Conservation (phyloP, 1,140 invertebrate genomes). For the Periplaneta americana region DNA sequence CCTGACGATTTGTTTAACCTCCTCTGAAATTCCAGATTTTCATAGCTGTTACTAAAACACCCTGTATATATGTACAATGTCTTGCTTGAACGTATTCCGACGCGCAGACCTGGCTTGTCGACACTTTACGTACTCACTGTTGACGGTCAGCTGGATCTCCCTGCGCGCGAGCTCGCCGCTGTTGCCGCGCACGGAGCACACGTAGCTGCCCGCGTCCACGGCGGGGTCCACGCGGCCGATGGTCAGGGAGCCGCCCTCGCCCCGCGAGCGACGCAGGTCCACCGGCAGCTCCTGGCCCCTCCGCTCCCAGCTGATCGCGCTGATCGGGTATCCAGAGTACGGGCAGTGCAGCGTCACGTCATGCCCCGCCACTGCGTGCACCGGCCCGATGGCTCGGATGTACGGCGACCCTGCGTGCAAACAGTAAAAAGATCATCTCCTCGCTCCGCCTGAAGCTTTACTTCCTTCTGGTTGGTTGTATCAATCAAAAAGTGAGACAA, state of each 20-base stretch:
- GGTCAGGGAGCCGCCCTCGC: conserved; percentile 65
- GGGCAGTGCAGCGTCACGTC: conserved; percentile 43
- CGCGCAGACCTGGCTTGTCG: too few relatives aligned
- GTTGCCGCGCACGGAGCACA: neutral
- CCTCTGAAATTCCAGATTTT: too few relatives aligned
- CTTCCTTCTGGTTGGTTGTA: too few relatives aligned
- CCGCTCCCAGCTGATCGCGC: conserved; percentile 44
- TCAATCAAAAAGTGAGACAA: too few relatives aligned
- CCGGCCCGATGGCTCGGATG: conserved; percentile 42
- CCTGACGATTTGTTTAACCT: too few relatives aligned
- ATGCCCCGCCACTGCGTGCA: conserved; percentile 47
- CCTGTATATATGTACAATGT: too few relatives aligned
- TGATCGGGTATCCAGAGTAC: conserved; percentile 47
- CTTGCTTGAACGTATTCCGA: too few relatives aligned
- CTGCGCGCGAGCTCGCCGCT: neutral
- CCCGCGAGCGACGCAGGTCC: conserved; percentile 7
- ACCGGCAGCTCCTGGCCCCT: conserved; percentile 24
- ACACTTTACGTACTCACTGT: conserved; percentile 30
- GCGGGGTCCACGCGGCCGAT: conserved; percentile 65
- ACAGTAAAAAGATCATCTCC: too few relatives aligned
- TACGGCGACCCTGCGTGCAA: conserved; percentile 46
- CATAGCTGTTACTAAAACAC: too few relatives aligned
- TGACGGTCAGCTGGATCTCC: neutral
- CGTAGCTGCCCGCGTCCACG: conserved; percentile 29
- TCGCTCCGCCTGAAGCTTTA: too few relatives aligned